Conservation (phyloP, 2,888 invertebrate species). For the Carabus problematicus region DNA sequence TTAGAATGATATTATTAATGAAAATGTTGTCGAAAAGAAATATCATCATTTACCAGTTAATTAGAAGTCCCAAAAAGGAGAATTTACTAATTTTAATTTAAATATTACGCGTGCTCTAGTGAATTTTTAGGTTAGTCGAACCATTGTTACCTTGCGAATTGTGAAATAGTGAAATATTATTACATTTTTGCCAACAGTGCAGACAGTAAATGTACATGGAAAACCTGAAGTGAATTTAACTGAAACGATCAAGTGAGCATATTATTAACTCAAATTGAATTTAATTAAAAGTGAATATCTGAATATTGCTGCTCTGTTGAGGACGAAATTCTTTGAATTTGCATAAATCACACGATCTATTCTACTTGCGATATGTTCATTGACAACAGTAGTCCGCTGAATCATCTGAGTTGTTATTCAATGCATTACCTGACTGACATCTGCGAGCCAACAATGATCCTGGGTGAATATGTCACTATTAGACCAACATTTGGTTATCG, state of each 20-base stretch:
- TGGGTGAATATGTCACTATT: conserved; percentile 25
- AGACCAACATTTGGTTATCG: conserved; percentile 56
- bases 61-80: conserved; percentile 59
- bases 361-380: conserved; percentile 28
- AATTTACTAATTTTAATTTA: conserved; percentile 36
- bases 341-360: background rate
- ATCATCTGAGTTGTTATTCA: conserved; percentile 8
- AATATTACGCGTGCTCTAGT: conserved; percentile 11
- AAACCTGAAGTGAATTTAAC: background rate
- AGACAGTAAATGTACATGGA: conserved; percentile 1
- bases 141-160: background rate
- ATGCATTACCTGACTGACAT: conserved; percentile 6
- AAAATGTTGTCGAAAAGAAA: conserved; percentile 40
- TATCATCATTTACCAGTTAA: conserved; percentile 46
- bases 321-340: no score
- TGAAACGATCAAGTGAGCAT: no score
- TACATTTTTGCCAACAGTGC: background rate
- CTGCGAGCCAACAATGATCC: conserved; percentile 25
- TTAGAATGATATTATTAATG: conserved; percentile 13
- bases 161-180: background rate
- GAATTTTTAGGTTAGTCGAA: conserved; percentile 19
- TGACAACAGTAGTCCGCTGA: conserved; percentile 16
- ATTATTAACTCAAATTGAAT: background rate
- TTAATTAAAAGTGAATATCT: conserved; percentile 4
- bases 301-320: no score